These are phyloP conservation scores for Pygmarrhopalites habei DNA, from an alignment of 1,140 invertebrate genomes.

Conservation along the genomic window DNA sequence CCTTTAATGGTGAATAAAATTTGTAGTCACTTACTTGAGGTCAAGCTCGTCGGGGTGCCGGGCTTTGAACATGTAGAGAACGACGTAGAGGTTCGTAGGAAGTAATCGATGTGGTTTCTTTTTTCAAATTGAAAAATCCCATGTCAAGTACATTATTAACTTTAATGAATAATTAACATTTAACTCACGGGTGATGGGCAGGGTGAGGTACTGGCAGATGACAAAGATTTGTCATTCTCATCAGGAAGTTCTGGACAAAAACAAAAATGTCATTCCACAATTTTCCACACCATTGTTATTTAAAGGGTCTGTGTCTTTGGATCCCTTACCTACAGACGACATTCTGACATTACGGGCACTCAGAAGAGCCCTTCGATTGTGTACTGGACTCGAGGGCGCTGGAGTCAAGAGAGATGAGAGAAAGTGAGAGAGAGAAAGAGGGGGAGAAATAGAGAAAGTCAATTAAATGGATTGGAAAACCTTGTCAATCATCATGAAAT, in stretches of 20 bases:
- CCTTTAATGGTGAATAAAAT: not conserved
- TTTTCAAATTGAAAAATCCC: no score
- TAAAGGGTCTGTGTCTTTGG: no score
- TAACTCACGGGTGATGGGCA: conserved; percentile 71
- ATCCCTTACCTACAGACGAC: conserved; percentile 84
- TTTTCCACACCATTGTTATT: no score
- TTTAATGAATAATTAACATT: no score
- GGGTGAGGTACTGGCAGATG: conserved; percentile 82
- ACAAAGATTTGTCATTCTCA: conserved; percentile 82
- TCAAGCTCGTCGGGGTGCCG: conserved; percentile 88
- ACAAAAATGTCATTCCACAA: no score
- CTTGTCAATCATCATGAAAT: no score
- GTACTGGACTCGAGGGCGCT: conserved; percentile 84
- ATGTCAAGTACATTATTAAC: no score
- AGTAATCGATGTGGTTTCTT: conserved; percentile 75
- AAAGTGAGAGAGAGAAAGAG: conserved; percentile 17
- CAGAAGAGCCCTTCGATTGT: conserved; percentile 61
- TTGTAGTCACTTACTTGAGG: conserved; percentile 59
- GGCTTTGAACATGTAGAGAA: conserved; percentile 90
- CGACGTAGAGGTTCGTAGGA: conserved; percentile 86
- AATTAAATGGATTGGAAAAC: no score
- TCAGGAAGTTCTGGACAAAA: conserved; percentile 86
- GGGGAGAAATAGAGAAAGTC: conserved; percentile 10
- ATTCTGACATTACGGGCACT: conserved; percentile 73
- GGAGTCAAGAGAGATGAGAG: conserved; percentile 6